Evolutionary conservation across 2,113 vertebrate species (phyloP), one percentile per base, ranked within the genome.

Genomic region (Coreoperca whiteheadi): DNA sequence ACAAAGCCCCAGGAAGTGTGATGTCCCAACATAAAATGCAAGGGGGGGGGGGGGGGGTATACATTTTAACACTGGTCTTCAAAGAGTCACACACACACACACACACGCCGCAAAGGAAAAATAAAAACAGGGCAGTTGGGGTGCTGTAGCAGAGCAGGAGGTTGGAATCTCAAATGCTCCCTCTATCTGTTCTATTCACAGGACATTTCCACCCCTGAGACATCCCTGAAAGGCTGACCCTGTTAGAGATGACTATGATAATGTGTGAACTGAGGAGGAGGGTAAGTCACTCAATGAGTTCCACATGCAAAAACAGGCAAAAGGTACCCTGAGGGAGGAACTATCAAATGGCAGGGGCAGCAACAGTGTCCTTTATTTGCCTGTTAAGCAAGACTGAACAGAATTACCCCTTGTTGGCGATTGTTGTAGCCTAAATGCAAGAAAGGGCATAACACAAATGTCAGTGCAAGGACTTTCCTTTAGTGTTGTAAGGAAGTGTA

Each of bases 171-270:
- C 50, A 83, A 79, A 89, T 70, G 41, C 56, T 87, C 80, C 50
- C 64, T 83, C 84, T 68, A 61, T 70, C 67, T 70, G 82, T 79
- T 87, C 69, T 74, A 37, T 86, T 86, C 76, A 85, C 53, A 78
- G 81, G 74, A 84, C 41, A 77, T 82, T 53, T 88, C 28, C 67
- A 74, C 83, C 89, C 81, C 30, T 46, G 74, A 81, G 86, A 88
- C 57, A 56, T 70, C 57, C 61, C 41, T 78, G 8, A 88, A 83
- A 79, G 81, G 32, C 84, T 59, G 76, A 88, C 79, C 75, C 74
- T 66, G 69, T 68, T 77, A 57, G 16, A 76, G 60, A 81, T 60
- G 56, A 78, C 46, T 34, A 50, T 11, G 51, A 80, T 84, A 74
- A 87, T 71, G 82, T 74, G 86, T 76, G 78, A 86, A 82, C 34